phyloP scores from a whole-genome alignment of 2,888 invertebrate genomes.

The Tortrix viridana region DNA sequence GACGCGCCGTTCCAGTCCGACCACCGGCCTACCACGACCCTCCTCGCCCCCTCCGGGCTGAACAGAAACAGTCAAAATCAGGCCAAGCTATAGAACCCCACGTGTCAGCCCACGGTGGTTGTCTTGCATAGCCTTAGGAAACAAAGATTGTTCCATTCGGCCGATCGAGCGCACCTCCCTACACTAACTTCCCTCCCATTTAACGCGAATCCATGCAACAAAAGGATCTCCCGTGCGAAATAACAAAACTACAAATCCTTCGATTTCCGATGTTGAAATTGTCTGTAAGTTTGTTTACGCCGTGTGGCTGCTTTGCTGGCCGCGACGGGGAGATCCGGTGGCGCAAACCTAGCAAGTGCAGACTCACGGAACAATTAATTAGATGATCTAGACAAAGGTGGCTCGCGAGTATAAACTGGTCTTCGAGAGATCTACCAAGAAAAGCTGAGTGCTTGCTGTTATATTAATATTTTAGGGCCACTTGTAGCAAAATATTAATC shows the following conservation, averaged over 20 bases:
- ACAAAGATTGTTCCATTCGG: slow-evolving; percentile 79
- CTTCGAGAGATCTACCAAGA: too few relatives aligned
- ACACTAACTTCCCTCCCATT: slow-evolving; percentile 83
- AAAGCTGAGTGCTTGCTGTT: too few relatives aligned
- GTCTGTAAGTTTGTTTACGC: slow-evolving; percentile 33
- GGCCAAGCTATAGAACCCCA: slow-evolving; percentile 51
- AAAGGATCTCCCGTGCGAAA: slow-evolving; percentile 79
- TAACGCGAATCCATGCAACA: slow-evolving; percentile 81
- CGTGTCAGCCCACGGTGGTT: slow-evolving; percentile 62
- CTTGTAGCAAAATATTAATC: too few relatives aligned
- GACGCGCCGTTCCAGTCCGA: slow-evolving; percentile 64
- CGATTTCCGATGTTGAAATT: slow-evolving; percentile 56
- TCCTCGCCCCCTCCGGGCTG: slow-evolving; percentile 44
- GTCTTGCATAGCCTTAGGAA: slow-evolving; percentile 75
- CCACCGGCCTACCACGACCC: slow-evolving; percentile 59
- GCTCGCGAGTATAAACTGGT: not conserved
- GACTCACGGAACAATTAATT: slow-evolving; percentile 7
- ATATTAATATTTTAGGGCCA: too few relatives aligned
- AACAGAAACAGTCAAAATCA: slow-evolving; percentile 40
- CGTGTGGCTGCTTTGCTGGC: not conserved
- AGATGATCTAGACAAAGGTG: not conserved
- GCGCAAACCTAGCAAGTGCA: not conserved
- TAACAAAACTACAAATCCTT: slow-evolving; percentile 79
- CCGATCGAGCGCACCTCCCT: slow-evolving; percentile 78
- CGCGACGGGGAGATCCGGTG: slow-evolving; percentile 11